phyloP scores from a whole-genome alignment of 2,888 invertebrate species.

The Eupithecia pulchellata region DNA sequence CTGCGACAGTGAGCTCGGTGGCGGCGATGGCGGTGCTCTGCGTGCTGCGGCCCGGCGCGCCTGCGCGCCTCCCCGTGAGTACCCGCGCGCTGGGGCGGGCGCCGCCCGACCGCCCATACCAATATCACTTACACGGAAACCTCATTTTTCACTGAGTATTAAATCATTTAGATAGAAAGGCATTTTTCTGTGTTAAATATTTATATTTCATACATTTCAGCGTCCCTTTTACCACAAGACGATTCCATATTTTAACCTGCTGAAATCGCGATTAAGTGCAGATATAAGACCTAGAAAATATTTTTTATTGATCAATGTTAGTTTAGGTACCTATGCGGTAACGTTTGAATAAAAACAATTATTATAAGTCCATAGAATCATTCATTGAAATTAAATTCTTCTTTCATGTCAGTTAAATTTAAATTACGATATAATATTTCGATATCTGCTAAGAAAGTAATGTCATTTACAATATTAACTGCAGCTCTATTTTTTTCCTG shows the following conservation, averaged over 20 bases:
- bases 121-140: neutral
- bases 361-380: neutral
- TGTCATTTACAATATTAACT: neutral
- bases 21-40: conserved; percentile 67
- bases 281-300: neutral
- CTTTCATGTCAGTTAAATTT: neutral
- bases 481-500: neutral
- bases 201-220: neutral
- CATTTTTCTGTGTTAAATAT: neutral
- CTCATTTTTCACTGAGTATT: conserved; percentile 3
- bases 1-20: conserved; percentile 62
- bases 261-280: neutral
- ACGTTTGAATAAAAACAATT: neutral
- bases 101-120: conserved; percentile 48
- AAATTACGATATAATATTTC: neutral
- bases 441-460: neutral
- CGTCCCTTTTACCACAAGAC: neutral
- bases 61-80: conserved; percentile 84
- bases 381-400: neutral
- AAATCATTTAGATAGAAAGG: conserved; percentile 1
- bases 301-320: neutral
- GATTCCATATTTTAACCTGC: neutral
- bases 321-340: neutral
- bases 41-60: conserved; percentile 75
- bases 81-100: conserved; percentile 70